Base-by-base conservation (phyloP, 2,797 vertebrate genomes). In the Myotis findleyi region DNA sequence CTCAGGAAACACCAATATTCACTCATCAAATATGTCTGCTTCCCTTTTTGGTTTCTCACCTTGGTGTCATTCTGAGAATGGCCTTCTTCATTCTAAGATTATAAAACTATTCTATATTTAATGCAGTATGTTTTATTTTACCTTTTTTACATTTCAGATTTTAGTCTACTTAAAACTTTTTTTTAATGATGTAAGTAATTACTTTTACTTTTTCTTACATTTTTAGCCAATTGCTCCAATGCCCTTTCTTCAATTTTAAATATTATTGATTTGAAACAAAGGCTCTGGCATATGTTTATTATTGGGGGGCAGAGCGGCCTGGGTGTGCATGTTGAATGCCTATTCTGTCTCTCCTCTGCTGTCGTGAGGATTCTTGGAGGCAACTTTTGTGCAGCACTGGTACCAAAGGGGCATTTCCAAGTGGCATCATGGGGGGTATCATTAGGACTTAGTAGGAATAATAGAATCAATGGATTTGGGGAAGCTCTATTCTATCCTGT, bases 61-160 rank as follows among this genome's bases (percentile, higher is more conserved):
- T 94, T 73, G 76, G 36, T 87, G 20, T 73, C 71, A 75, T 69
- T 84, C 36, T 90, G 38, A 38, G 36, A 77, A 64, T 47, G 21
- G 21, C 13, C 44, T 89, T 77, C 38, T 89, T 90, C 38, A 59
- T 5, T 12, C 41, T 92, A 71, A 84, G 38, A 17, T 49, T 72
- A 62, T 72, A 71, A 80, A 77, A 77, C 33, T 66, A 10, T 77
- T 89, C 81, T 59, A 21, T 59, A 44, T 41, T 94, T 83, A 68
- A 90, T 79, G 49, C 38, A 68, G 30, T 79, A 68, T 13, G 21
- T 81, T 83, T 83, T 66, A 5, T 91, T 81, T 86, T 82, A 66
- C 27, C 44, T 20, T 41, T 81, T 93, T 89, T 85, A 51, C 27
- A 51, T 66, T 72, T 92, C 69, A 89, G 73, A 77, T 83, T 92